Conservation (phyloP, 2,113 vertebrate species). For the Gopherus evgoodei region DNA sequence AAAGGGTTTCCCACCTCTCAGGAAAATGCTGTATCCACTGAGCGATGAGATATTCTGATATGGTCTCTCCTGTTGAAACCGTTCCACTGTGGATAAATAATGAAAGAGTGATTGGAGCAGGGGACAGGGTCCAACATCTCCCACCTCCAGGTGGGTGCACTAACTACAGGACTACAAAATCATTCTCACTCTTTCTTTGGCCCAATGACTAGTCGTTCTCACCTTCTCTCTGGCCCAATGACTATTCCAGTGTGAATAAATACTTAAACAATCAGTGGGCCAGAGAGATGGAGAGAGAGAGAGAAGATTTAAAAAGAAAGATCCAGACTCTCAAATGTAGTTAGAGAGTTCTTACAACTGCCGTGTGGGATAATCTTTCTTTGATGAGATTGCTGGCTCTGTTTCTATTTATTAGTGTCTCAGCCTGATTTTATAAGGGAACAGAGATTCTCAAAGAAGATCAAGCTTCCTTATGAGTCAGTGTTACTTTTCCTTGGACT, state of each 20-base stretch:
- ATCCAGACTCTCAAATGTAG: not conserved
- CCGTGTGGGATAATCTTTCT: not conserved
- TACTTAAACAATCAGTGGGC: too few species aligned
- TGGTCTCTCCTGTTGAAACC: not conserved
- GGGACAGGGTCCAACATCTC: too few species aligned
- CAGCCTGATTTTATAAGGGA: not conserved
- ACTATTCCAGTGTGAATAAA: too few species aligned
- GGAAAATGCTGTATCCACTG: not conserved
- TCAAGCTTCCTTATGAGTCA: constrained; percentile 28
- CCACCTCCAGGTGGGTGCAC: too few species aligned
- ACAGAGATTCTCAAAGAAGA: constrained; percentile 7
- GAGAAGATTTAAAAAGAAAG: not conserved
- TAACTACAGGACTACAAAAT: too few species aligned
- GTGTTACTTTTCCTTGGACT: not conserved
- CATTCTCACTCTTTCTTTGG: too few species aligned
- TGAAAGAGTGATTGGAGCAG: too few species aligned
- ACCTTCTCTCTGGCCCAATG: too few species aligned
- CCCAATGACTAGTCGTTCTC: too few species aligned
- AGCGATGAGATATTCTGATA: not conserved
- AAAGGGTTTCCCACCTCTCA: not conserved
- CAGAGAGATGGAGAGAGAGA: not conserved
- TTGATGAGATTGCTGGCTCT: not conserved
- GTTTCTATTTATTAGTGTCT: not conserved
- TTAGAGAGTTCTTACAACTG: not conserved
- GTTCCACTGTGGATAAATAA: too few species aligned